These are phyloP conservation scores for Ypsolopha sequella DNA, from an alignment of 2,888 invertebrate species.

Conservation along the genomic window DNA sequence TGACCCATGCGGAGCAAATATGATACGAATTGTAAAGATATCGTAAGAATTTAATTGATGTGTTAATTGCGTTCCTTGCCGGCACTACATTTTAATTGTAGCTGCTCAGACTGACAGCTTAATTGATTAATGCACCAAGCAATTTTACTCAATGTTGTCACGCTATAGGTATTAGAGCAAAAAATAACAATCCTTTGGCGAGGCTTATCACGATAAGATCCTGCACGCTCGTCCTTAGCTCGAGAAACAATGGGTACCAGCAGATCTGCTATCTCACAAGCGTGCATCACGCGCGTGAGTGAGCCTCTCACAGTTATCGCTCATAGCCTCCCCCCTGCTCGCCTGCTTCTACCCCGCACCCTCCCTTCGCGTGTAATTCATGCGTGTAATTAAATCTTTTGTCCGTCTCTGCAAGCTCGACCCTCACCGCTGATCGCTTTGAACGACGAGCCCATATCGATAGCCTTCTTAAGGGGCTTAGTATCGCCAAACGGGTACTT, in stretches of 20 bases:
- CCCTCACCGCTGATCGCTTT: slow-evolving; percentile 42
- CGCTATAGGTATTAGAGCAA: background rate
- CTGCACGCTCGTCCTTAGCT: slow-evolving; percentile 38
- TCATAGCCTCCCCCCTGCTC: slow-evolving; percentile 23
- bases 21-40: no score
- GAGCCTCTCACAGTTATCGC: slow-evolving; percentile 42
- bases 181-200: background rate
- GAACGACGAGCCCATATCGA: slow-evolving; percentile 35
- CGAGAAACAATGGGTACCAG: slow-evolving; percentile 30
- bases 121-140: slow-evolving; percentile 1
- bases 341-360: slow-evolving; percentile 22
- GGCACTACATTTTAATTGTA: no score
- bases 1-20: no score
- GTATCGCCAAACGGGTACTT: no score
- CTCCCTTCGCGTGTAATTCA: slow-evolving; percentile 50
- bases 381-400: slow-evolving; percentile 71
- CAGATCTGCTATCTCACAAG: background rate
- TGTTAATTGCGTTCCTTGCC: no score
- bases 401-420: slow-evolving; percentile 42
- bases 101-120: background rate
- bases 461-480: no score
- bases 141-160: slow-evolving; percentile 1
- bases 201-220: slow-evolving; percentile 33
- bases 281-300: slow-evolving; percentile 36
- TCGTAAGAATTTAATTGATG: no score